These are phyloP conservation scores for Ara ararauna DNA, from an alignment of 2,797 vertebrate species.

Conservation along the genomic window DNA sequence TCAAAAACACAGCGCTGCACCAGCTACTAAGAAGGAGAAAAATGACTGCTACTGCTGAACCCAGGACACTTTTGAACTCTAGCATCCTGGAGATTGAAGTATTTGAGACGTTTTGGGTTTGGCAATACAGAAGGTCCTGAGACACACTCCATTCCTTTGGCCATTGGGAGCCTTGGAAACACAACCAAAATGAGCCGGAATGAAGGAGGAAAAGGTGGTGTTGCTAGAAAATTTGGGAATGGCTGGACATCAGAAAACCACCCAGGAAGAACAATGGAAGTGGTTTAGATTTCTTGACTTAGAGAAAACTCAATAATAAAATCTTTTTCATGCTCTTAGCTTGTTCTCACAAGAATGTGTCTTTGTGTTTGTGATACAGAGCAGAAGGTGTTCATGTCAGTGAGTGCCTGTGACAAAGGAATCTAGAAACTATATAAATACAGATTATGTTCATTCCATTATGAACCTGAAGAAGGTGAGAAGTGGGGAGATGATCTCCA, in stretches of 20 bases:
- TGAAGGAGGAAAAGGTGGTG: neutral
- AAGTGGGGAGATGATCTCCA: neutral
- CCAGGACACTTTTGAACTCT: neutral
- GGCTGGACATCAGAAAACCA: neutral
- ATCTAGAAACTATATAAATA: neutral
- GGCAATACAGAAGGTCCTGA: neutral
- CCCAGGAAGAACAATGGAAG: neutral
- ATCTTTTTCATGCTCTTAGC: neutral
- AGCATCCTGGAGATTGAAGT: neutral
- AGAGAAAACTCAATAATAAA: neutral
- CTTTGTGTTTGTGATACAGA: neutral
- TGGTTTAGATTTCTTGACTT: neutral
- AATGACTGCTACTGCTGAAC: too few species aligned
- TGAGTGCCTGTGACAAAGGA: neutral
- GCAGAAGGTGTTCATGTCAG: neutral
- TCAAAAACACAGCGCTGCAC: too few species aligned
- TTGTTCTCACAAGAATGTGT: neutral
- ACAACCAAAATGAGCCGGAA: neutral
- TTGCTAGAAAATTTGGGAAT: neutral
- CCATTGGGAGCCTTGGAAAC: neutral
- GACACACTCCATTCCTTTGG: neutral
- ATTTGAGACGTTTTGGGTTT: neutral
- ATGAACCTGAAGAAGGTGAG: neutral
- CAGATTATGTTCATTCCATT: neutral
- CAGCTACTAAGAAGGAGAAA: too few species aligned